Conservation (phyloP, 2,113 vertebrate species). For the Cheilinus undulatus region DNA sequence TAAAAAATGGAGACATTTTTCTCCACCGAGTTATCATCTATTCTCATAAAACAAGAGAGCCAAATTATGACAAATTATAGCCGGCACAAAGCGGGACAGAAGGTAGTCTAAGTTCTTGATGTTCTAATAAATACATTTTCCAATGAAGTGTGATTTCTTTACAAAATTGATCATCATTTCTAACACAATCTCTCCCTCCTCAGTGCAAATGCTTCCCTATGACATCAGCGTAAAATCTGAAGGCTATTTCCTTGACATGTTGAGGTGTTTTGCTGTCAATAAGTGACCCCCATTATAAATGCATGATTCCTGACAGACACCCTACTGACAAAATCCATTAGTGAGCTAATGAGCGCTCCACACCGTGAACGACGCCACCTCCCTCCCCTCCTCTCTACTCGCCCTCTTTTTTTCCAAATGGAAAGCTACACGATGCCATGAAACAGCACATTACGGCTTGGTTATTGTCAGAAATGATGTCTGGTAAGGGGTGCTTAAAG, state of each 20-base stretch:
- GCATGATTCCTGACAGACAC: conserved; percentile 69
- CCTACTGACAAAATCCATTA: conserved; percentile 79
- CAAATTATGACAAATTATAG: conserved; percentile 43
- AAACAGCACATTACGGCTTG: conserved; percentile 55
- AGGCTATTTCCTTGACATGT: conserved; percentile 47
- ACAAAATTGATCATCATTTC: too few species aligned
- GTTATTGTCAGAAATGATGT: conserved; percentile 67
- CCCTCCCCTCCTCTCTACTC: neutral
- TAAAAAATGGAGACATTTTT: conserved; percentile 32
- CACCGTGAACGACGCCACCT: conserved; percentile 19
- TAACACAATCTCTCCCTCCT: conserved; percentile 18
- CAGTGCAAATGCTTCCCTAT: conserved; percentile 51
- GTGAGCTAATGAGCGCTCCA: conserved; percentile 57
- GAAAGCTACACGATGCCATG: conserved; percentile 44
- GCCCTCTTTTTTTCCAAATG: conserved; percentile 26
- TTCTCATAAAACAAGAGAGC: conserved; percentile 44
- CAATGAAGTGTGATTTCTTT: conserved; percentile 8
- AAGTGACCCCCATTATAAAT: conserved; percentile 71
- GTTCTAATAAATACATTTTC: conserved; percentile 41
- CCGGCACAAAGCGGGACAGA: conserved; percentile 23
- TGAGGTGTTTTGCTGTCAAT: conserved; percentile 57
- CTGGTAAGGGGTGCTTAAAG: conserved; percentile 62
- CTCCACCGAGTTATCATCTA: conserved; percentile 15
- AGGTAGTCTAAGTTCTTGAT: conserved; percentile 31
- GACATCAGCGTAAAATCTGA: conserved; percentile 58